These are phyloP conservation scores for Perizoma flavofasciatum DNA, from an alignment of 2,888 invertebrate species.

Conservation along the genomic window DNA sequence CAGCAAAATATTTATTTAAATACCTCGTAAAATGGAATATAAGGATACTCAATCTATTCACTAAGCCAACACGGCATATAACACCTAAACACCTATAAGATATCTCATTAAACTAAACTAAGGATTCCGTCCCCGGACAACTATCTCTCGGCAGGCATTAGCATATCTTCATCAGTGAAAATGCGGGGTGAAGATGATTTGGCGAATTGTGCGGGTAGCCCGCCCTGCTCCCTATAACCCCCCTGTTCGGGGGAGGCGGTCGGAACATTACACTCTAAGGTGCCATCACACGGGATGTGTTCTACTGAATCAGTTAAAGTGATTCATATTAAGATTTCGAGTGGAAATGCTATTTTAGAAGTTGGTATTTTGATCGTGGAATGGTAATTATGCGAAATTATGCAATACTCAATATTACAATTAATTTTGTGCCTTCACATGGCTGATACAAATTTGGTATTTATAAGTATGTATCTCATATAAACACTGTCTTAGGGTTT, in stretches of 20 bases:
- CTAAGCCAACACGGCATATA: not conserved
- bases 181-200: constrained; percentile 77
- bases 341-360: not conserved
- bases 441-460: too few relatives aligned
- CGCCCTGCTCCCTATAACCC: constrained; percentile 12
- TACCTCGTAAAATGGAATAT: too few relatives aligned
- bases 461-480: too few relatives aligned
- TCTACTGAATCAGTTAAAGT: constrained; percentile 3
- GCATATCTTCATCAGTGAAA: constrained; percentile 77
- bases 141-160: constrained; percentile 62
- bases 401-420: too few relatives aligned
- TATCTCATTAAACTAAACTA: constrained; percentile 19
- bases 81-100: constrained; percentile 3
- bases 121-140: constrained; percentile 37
- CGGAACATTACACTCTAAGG: constrained; percentile 13
- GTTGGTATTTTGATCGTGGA: not conserved
- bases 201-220: constrained; percentile 60
- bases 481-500: too few relatives aligned
- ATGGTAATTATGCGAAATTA: too few relatives aligned
- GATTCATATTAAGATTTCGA: constrained; percentile 3
- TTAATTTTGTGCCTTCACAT: too few relatives aligned
- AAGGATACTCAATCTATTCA: too few relatives aligned
- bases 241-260: not conserved
- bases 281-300: constrained; percentile 46
- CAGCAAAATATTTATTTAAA: too few relatives aligned